Base-by-base conservation (phyloP, 2,888 invertebrate species). In the Gastracanthus pulcherrimus region DNA sequence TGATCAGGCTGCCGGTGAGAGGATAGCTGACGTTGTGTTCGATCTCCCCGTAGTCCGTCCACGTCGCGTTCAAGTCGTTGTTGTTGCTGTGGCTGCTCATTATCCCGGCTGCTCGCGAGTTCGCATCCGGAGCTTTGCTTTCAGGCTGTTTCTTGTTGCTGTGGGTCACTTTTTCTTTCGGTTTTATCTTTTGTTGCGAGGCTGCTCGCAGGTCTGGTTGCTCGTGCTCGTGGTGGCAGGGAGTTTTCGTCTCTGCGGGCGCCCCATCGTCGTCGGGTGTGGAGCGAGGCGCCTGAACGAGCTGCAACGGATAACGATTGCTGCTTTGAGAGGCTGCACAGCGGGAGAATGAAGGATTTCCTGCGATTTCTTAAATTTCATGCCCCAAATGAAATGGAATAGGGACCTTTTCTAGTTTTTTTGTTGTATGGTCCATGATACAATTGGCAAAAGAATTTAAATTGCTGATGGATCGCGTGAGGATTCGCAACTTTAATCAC, bases 1-100 rank as follows among this genome's bases (percentile, higher is more conserved):
- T 77, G n/a, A 84, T 69, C 19, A 83, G 23, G 3, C 31, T 70
- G 70, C 62, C 69, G 16, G 80, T 72, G 9, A 84, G 9, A 23
- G 74, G 75, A 29, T 77, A 79, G 1, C 34, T 69, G 0, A 9
- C 29, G 7, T n/a, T 19, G 19, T 51, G 26, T 19, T 31, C 55
- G 70, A 7, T 67, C 13, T 76, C 78, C 4, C 23, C 26, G 19
- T n/a, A n/a, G n/a, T 64, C 78, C 64, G 55, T 55, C 64, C 51
- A 26, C 31, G 64, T 26, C 4, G 38, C n/a, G 2, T 23, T 9
- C 13, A 16, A 26, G 11, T 0, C 9, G n/a, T 23, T 16, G 3
- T 13, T 45, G 29, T 45, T 19, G 7, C 6, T 72, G 7, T n/a
- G 11, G 48, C 19, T 60, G 19, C n/a, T 13, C n/a, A n/a, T n/a